Evolutionary conservation across 2,113 vertebrate species (phyloP), one percentile per base, ranked within the genome.

Genomic region (Verasper variegatus): DNA sequence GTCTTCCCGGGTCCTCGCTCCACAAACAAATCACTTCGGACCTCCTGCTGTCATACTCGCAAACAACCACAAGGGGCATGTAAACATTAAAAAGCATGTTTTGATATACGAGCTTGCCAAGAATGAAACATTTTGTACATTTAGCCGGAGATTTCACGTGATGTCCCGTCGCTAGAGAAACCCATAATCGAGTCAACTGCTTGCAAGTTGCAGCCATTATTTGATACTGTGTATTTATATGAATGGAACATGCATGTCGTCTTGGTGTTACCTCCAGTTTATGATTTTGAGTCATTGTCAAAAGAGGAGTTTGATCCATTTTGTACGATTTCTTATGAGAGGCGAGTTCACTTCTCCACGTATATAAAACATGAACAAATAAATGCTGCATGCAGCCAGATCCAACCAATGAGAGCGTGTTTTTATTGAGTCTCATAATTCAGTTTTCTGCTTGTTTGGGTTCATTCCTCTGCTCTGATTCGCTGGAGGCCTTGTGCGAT

Each of bases 381-480:
- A 95, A 96, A 96, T 83, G 93, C 95, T 95, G 96, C 96, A 96
- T 95, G 96, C 95, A 96, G 95, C 95, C 92, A 86, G 54, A 74
- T 49, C 60, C 20, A 55, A 31, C 26, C 13, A 66, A 49, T 23
- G 17, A 66, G 27, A 0, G 21, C 0, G 42, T 3, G 1, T 67
- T 66, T 88, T 89, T 68, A 74, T 86, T 89, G 71, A 1, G 20
- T 52, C 35, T 20, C 3, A 56, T 24, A 56, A 24, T 56, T 31
- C 31, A 1, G 31, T 31, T 31, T 31, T 6, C 31, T 31, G 31
- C n/a, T 6, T 18, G 49, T 14, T 51, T 1, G 23, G 15, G 2
- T 1, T 61, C 62, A 0, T 23, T 47, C 45, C 51, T 17, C 63
- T 37, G 59, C 37, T 73, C 45, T 42, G 40, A 42, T 42, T 24